Evolutionary conservation across 1,140 invertebrate species (phyloP).

Genomic region (Frieseomelitta varia): DNA sequence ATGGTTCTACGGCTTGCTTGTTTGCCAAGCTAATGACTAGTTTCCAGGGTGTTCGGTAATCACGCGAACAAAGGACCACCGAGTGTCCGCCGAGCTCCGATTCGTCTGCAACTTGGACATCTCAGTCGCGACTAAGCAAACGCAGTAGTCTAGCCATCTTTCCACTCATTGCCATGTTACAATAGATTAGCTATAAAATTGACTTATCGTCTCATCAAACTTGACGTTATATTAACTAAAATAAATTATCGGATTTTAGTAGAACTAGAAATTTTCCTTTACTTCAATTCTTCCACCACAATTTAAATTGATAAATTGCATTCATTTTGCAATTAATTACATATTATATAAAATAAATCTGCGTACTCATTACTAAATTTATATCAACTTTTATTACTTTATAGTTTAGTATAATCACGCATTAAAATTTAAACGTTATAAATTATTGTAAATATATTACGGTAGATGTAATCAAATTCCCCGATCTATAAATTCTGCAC

Average conservation of each 20-base stretch:
- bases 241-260: neutral
- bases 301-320: no score
- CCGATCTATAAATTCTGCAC: neutral
- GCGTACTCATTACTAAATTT: no score
- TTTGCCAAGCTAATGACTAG: conserved; percentile 78
- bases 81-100: conserved; percentile 63
- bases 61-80: conserved; percentile 76
- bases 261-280: no score
- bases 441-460: neutral
- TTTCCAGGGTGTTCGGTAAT: conserved; percentile 75
- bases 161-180: neutral
- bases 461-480: neutral
- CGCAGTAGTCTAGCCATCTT: conserved; percentile 10
- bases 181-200: neutral
- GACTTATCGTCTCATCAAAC: neutral
- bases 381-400: neutral
- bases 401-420: neutral
- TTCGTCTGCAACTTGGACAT: conserved; percentile 61
- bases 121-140: conserved; percentile 52
- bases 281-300: no score
- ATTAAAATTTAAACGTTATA: neutral
- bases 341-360: no score
- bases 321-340: neutral
- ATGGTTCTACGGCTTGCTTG: conserved; percentile 48
- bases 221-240: neutral